Conservation (phyloP, 2,888 invertebrate genomes). For the Gandaritis pyraliata region DNA sequence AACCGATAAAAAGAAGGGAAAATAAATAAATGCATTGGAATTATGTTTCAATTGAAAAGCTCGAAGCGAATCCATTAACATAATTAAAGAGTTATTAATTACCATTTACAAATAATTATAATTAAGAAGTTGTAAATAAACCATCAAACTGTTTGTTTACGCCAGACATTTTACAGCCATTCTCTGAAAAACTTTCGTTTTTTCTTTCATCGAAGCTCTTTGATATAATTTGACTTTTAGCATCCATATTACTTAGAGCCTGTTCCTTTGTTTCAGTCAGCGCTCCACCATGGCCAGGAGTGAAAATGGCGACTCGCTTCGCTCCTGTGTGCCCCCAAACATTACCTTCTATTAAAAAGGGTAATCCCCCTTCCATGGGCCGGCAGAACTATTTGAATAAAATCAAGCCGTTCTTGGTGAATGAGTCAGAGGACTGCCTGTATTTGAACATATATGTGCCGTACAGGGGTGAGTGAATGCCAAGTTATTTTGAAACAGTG, state of each 20-base stretch:
- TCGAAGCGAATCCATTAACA: no score
- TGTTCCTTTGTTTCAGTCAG: conserved; percentile 80
- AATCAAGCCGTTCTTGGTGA: conserved; percentile 87
- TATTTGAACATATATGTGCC: conserved; percentile 97
- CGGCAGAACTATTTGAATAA: conserved; percentile 89
- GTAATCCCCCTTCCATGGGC: conserved; percentile 86
- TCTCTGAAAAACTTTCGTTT: no score
- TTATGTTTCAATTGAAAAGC: no score
- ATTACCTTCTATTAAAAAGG: conserved; percentile 87
- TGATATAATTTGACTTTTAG: no score
- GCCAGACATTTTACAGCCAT: neutral
- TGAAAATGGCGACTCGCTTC: conserved; percentile 87
- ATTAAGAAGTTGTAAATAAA: conserved; percentile 2
- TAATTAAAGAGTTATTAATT: no score
- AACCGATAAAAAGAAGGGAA: no score
- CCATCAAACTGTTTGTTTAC: neutral
- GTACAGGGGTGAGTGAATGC: conserved; percentile 87
- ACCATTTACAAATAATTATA: neutral
- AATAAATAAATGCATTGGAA: no score
- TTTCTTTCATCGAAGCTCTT: no score
- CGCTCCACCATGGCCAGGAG: conserved; percentile 91
- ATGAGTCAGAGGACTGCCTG: conserved; percentile 94
- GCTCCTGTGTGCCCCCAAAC: conserved; percentile 95
- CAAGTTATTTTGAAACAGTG: neutral
- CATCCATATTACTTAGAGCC: no score